Evolutionary conservation across 2,797 vertebrate genomes (phyloP), one percentile per base, ranked within the genome.

Genomic region (Sebastes dallii): DNA sequence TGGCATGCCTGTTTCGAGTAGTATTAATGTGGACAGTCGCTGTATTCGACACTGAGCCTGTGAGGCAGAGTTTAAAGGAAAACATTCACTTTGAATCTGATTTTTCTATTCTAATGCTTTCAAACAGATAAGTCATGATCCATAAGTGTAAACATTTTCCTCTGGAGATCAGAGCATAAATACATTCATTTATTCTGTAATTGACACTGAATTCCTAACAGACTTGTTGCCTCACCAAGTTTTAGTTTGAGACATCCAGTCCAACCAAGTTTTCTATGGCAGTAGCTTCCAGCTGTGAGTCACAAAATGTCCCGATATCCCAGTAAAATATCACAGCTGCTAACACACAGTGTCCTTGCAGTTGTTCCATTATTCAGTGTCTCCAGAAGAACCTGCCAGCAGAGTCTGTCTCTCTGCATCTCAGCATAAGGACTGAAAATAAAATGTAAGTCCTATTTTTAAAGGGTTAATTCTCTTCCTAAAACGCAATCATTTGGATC

Each of bases 311-410:
- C 84, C 42, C 18, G 18, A 78, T 80, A 66, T 78, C 72, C 56
- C 73, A n/a, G 62, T 66, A 55, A 85, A 81, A 61, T 66, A 72
- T 81, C 59, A 27, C 76, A 78, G 86, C 81, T 80, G 80, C 72
- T 61, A 75, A 80, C 83, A 77, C 24, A 60, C 70, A 24, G 22
- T 61, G 76, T 80, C 70, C 75, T 64, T 34, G 67, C 72, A 80
- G 73, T 80, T 22, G 65, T 73, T 91, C 59, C 74, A 88, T 92
- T 86, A 88, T 88, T 90, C 81, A 91, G 80, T 25, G 72, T 72
- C 81, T 82, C 80, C 69, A 80, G 77, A 81, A 55, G 70, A 73
- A 75, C 73, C 66, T 66, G 66, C 72, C 82, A 83, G 77, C 66
- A 58, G n/a, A 69, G 42, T 70, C 70, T 60, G 24, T 54, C 74